Evolutionary conservation across 2,113 vertebrate genomes (phyloP), one percentile per base, ranked within the genome.

Genomic region (Tetrao urogallus): DNA sequence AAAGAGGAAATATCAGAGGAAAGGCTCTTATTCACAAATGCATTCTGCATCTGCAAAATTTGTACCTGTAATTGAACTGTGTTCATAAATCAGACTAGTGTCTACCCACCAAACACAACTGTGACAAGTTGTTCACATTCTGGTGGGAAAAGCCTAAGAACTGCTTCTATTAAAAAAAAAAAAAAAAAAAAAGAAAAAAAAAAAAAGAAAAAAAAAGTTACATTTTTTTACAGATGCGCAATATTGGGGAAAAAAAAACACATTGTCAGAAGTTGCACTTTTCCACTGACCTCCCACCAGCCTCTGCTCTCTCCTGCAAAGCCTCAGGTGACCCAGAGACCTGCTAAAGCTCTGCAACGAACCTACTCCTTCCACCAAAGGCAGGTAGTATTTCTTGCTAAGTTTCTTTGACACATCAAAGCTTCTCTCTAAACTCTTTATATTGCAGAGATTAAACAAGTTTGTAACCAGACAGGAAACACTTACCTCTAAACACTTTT

Each of bases 21-120:
- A 52, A 65, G 21, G 45, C 6, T 73, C 63, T 24, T 45, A 75
- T 6, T 70, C 82, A 72, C 52, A 88, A 88, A 81, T 12, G 24
- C 63, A 70, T 90, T 92, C 43, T 81, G 67, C 72, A 88, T 81
- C 79, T 94, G 86, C 10, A 4, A 73, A 82, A 15, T 72, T 43
- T 86, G 36, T 81, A 84, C 34, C 36, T 58, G 70, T 1, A 1
- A 77, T 1, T 65, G 76, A 90, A 63, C 8, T 66, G 50, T 40
- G 22, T 48, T 69, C 40, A 79, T 58, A 91, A 90, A 88, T 79
- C 48, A 84, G 40, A 66, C 28, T 12, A 32, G 17, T 11, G 12
- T 64, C 45, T 54, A 45, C 28, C 25, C 22, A 72, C 4, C n/a
- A 52, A 10, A 57, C 14, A 54, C 6, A 75, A 69, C 8, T 52